Evolutionary conservation across 2,888 invertebrate genomes (phyloP), one percentile per base, ranked within the genome.

Genomic region (Noctuana brunneofusca): DNA sequence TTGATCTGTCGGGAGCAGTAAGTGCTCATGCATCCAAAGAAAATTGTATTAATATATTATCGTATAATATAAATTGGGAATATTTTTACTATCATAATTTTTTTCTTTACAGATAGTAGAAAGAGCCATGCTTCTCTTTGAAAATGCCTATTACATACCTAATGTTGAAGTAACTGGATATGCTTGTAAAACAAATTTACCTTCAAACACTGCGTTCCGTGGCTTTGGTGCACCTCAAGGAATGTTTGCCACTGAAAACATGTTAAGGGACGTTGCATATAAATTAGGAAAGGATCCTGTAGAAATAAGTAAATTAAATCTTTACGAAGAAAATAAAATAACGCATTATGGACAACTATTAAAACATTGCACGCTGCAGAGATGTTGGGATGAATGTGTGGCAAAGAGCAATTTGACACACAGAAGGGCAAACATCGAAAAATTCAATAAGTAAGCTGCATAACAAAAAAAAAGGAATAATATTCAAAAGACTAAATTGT

Each of bases 211-310:
- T 0, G 98, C 98, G 0, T 98, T 98, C 76, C 92, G 98, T 72
- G 97, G 97, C 1, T 98, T 97, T 75, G 98, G 98, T 5, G 97
- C 95, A 0, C 98, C 98, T 0, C 98, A 98, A 79, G 97, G 96
- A 27, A 97, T 97, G 97, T 96, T 96, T 77, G 93, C 95, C 1
- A 96, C 94, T 0, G 98, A 98, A 84, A 93, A 92, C 69, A 95
- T 97, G 71, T 93, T 97, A 41, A 92, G 95, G 66, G 95, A 96
- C 68, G 92, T 97, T 12, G 97, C 98, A 0, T 92, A 92, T 32
- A 93, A 92, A 71, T 86, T 97, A 20, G 92, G 93, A 0, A 93
- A 94, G 68, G 93, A 94, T 69, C 87, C 93, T 8, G 84, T 93
- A 11, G 93, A 95, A 80, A 93, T 97, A 30, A 92, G 92, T 72